Evolutionary conservation across 2,113 vertebrate genomes (phyloP).

Genomic region (Corythoichthys intestinalis): DNA sequence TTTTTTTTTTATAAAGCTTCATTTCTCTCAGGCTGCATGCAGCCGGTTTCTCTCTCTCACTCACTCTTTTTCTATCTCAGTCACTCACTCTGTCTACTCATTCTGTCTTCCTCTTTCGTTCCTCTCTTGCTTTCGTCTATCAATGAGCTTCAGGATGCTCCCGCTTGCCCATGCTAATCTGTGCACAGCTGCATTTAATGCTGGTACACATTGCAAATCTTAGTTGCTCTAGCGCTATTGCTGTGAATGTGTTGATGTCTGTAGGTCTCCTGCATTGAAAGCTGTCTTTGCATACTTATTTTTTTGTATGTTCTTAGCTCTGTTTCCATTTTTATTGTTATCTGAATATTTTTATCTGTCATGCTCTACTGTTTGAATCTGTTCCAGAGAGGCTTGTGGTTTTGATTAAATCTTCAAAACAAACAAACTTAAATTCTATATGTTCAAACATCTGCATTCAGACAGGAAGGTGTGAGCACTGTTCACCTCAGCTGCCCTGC

Average conservation of each 20-base stretch:
- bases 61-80: slow-evolving; percentile 2
- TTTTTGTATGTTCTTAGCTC: slow-evolving; percentile 31
- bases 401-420: slow-evolving; percentile 40
- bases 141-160: slow-evolving; percentile 34
- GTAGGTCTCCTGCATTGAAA: slow-evolving; percentile 50
- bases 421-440: slow-evolving; percentile 10
- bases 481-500: slow-evolving; percentile 53
- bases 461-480: slow-evolving; percentile 23
- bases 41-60: slow-evolving; percentile 28
- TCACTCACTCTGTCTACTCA: not conserved
- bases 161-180: not conserved
- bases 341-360: slow-evolving; percentile 49
- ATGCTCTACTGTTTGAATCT: slow-evolving; percentile 42
- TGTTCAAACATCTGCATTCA: slow-evolving; percentile 8
- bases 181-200: slow-evolving; percentile 32
- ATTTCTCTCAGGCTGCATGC: slow-evolving; percentile 42
- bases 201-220: slow-evolving; percentile 22
- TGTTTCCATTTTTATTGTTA: slow-evolving; percentile 22
- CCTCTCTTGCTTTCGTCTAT: slow-evolving; percentile 30
- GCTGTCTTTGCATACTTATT: slow-evolving; percentile 61
- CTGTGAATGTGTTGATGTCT: slow-evolving; percentile 31
- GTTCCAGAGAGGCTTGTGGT: slow-evolving; percentile 25
- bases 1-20: slow-evolving; percentile 43
- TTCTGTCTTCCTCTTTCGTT: slow-evolving; percentile 7
- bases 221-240: slow-evolving; percentile 20